These are phyloP conservation scores for Akabosia matsudoensis DNA, from an alignment of 1,140 invertebrate genomes.

Conservation along the genomic window DNA sequence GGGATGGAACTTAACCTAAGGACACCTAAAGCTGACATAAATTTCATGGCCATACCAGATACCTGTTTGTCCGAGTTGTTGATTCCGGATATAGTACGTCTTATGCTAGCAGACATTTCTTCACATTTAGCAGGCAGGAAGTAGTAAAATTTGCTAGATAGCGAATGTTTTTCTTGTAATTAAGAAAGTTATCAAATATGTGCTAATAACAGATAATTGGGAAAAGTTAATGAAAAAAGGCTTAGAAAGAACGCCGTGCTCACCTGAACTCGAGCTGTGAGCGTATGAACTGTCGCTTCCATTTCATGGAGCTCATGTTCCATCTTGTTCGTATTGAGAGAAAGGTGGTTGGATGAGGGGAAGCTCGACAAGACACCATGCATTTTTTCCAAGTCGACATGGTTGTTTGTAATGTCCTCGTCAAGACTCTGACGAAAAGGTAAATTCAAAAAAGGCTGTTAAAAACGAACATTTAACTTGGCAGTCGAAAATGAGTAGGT, in stretches of 20 bases:
- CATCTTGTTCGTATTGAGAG: slow-evolving; percentile 37
- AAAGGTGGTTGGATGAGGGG: slow-evolving; percentile 36
- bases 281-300: slow-evolving; percentile 44
- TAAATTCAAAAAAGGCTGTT: no score
- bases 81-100: no score
- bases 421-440: slow-evolving; percentile 40
- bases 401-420: slow-evolving; percentile 40
- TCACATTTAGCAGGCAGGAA: background rate
- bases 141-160: no score
- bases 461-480: no score
- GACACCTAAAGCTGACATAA: no score
- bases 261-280: slow-evolving; percentile 44
- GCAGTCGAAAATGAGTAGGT: no score
- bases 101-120: background rate
- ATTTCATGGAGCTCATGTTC: slow-evolving; percentile 44
- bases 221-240: background rate
- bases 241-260: background rate
- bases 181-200: no score
- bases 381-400: slow-evolving; percentile 42
- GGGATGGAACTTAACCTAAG: no score
- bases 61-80: no score
- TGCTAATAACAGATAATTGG: no score
- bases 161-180: no score
- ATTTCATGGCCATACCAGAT: no score
- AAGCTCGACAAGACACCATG: slow-evolving; percentile 35